These are phyloP conservation scores for Pithys albifrons DNA, from an alignment of 2,113 vertebrate species.

Conservation along the genomic window DNA sequence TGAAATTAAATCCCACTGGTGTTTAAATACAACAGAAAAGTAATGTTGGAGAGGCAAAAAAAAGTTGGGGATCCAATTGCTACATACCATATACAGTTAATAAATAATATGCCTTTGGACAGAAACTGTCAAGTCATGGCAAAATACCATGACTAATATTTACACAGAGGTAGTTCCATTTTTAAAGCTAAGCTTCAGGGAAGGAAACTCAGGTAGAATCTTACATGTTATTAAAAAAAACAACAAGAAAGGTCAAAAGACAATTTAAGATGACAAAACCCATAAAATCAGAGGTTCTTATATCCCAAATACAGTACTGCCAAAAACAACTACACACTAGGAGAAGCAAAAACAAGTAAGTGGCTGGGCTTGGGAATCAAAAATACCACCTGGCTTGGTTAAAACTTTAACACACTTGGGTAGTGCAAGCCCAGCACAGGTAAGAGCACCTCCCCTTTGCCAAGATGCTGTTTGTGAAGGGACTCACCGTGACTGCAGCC, in stretches of 20 bases:
- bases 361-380: not conserved
- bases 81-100: not conserved
- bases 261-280: not conserved
- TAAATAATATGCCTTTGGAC: not conserved
- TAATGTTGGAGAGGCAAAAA: not conserved
- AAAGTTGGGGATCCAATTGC: not conserved
- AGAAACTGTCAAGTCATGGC: not conserved
- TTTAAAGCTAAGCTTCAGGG: not conserved
- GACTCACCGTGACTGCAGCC: conserved; percentile 67
- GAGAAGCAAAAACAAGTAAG: not conserved
- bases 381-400: not conserved
- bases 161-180: not conserved
- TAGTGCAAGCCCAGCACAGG: not conserved
- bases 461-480: not conserved
- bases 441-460: not conserved
- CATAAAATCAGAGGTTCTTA: not conserved
- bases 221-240: not conserved
- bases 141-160: not conserved
- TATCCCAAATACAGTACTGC: not conserved
- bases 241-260: not conserved
- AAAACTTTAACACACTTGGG: not conserved
- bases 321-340: not conserved
- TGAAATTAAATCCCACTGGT: not conserved
- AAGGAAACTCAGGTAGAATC: not conserved
- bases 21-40: not conserved